Base-by-base conservation (phyloP, 2,888 invertebrate species). In the Melinopterus prodromus region DNA sequence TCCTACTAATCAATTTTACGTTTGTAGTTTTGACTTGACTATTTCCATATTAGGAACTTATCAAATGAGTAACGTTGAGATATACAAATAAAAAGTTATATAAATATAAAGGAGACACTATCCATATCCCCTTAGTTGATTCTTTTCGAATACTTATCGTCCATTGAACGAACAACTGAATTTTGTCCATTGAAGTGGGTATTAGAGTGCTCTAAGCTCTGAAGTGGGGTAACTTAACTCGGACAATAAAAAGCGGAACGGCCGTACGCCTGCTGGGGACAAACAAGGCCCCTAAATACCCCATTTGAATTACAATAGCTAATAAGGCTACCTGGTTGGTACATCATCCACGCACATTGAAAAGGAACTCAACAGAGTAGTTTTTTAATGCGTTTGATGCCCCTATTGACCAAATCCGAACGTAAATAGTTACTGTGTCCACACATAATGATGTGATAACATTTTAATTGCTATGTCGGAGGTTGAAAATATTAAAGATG, bases 141-240 rank as follows among this genome's bases (percentile, higher is more conserved):
- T 53, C 53, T 53, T 53, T 53, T 12, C 12, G 9, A 9, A 53
- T 53, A n/a, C n/a, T n/a, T n/a, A 53, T 53, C 12, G 12, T 53
- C 53, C 53, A 53, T 53, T 53, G 53, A 53, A 53, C 53, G 53
- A 53, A 53, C 35, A 36, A 74, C 36, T 74, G 36, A 74, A 74
- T 74, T 74, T 36, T 35, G 35, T 35, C 74, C 74, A 74, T 74
- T 74, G 36, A 74, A 74, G 74, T 36, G 74, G 74, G 74, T 74
- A 74, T 74, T 74, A 74, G 35, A n/a, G 74, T 26, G 74, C 74
- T 74, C n/a, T 74, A 74, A 74, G 37, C 74, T 74, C 37, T 9
- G 26, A 74, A 53, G 53, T 53, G 53, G 74, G 74, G 74, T 74
- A 37, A 74, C 74, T 74, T 15, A 37, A 35, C 35, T n/a, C n/a